Evolutionary conservation across 2,797 vertebrate genomes (phyloP).

Genomic region (Calcarius lapponicus): DNA sequence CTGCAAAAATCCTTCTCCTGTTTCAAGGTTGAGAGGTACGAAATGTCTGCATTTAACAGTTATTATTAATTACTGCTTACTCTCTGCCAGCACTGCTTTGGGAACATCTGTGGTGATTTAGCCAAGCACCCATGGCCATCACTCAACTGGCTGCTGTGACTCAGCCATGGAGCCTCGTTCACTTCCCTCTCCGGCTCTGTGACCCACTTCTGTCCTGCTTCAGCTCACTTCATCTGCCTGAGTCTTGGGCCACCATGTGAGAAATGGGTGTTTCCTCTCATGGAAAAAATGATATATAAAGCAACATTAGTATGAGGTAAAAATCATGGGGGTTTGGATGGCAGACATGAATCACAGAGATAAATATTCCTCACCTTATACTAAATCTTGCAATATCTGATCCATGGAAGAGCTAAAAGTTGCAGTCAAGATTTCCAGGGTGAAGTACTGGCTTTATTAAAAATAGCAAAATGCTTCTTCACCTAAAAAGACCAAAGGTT

Average conservation of each 20-base stretch:
- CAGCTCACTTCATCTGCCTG: not conserved
- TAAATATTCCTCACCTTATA: not conserved
- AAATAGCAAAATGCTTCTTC: not conserved
- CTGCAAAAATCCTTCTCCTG: not conserved
- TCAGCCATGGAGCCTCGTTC: not conserved
- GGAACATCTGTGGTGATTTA: not conserved
- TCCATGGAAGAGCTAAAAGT: not conserved
- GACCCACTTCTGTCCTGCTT: not conserved
- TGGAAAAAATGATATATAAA: not conserved
- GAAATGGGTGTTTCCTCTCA: not conserved
- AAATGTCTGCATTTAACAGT: slow-evolving; percentile 20
- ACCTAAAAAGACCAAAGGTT: not conserved
- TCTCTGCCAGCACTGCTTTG: not conserved
- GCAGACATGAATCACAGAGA: not conserved
- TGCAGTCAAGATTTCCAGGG: not conserved
- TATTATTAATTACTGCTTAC: slow-evolving; percentile 15
- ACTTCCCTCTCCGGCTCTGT: not conserved
- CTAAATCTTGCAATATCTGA: not conserved
- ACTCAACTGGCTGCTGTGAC: not conserved
- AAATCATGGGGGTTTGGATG: not conserved
- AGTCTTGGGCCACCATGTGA: not conserved
- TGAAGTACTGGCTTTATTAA: not conserved
- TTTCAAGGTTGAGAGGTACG: not conserved
- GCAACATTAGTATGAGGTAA: not conserved
- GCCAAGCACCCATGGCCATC: not conserved